Conservation (phyloP, 2,888 invertebrate genomes). For the Dryocosmus kuriphilus region DNA sequence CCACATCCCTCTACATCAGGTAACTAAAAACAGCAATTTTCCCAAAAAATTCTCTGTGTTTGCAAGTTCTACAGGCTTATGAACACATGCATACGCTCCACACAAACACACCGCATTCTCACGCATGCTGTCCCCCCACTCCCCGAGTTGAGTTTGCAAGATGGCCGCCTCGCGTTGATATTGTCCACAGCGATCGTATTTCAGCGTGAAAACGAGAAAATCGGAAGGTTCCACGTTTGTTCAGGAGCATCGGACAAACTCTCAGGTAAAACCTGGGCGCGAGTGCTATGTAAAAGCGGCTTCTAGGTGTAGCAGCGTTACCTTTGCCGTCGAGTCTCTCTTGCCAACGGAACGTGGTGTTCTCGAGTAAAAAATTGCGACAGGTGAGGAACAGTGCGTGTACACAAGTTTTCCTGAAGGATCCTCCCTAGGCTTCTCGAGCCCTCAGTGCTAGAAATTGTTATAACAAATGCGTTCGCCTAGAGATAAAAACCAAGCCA, state of each 20-base stretch:
- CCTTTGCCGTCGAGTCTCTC: constrained; percentile 13
- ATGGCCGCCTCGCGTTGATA: constrained; percentile 77
- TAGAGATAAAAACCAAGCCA: constrained; percentile 40
- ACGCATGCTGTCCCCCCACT: constrained; percentile 8
- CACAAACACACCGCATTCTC: too few relatives aligned
- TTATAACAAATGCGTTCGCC: constrained; percentile 15
- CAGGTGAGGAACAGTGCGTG: constrained; percentile 44
- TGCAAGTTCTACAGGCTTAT: constrained; percentile 35
- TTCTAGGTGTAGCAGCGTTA: constrained; percentile 35
- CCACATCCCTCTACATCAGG: background rate
- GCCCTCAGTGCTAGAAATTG: constrained; percentile 45
- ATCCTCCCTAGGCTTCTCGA: constrained; percentile 45
- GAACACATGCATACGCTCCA: background rate
- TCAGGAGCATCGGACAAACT: constrained; percentile 18
- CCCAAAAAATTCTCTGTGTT: constrained; percentile 34
- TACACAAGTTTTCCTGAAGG: constrained; percentile 4
- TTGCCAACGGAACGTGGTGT: constrained; percentile 41
- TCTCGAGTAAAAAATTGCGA: constrained; percentile 34
- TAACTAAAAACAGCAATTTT: background rate
- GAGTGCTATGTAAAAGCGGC: constrained; percentile 44
- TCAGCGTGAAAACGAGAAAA: constrained; percentile 66
- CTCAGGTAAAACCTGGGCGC: background rate
- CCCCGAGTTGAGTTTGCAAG: constrained; percentile 50
- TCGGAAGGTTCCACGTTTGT: constrained; percentile 54
- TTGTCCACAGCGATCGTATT: constrained; percentile 69